phyloP scores from a whole-genome alignment of 2,888 invertebrate genomes.

The Glaucopsyche alexis region DNA sequence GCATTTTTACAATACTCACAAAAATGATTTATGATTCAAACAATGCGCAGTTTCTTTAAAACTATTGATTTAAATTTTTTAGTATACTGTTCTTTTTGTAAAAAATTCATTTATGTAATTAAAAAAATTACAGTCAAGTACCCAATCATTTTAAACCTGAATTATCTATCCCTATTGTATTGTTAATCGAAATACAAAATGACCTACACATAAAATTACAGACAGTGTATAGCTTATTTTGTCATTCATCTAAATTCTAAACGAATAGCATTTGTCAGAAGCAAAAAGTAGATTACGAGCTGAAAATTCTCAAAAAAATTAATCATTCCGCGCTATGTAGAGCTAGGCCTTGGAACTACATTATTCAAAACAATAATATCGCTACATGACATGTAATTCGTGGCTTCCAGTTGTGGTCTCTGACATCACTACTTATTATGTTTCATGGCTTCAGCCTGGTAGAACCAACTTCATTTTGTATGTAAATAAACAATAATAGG shows the following conservation, averaged over 20 bases:
- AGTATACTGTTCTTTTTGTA: too few species aligned
- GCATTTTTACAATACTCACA: too few species aligned
- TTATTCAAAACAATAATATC: conserved; percentile 16
- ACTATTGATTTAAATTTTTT: too few species aligned
- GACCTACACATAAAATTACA: too few species aligned
- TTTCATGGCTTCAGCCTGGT: conserved; percentile 17
- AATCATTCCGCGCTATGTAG: conserved; percentile 10
- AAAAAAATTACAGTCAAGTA: too few species aligned
- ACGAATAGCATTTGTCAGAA: background rate
- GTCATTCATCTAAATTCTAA: background rate
- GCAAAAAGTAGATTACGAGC: background rate
- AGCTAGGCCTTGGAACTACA: background rate
- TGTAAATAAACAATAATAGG: conserved; percentile 19
- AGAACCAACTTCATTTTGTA: conserved; percentile 11
- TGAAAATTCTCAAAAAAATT: conserved; percentile 6
- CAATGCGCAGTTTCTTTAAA: too few species aligned
- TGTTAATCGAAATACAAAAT: too few species aligned
- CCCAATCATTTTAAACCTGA: too few species aligned
- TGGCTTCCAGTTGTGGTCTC: conserved; percentile 7
- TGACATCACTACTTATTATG: conserved; percentile 24
- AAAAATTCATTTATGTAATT: too few species aligned
- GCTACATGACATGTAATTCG: background rate
- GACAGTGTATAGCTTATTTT: too few species aligned
- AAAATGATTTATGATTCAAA: too few species aligned
- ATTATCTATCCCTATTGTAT: too few species aligned